Base-by-base conservation (phyloP, 2,888 invertebrate species). In the Nineta flava region DNA sequence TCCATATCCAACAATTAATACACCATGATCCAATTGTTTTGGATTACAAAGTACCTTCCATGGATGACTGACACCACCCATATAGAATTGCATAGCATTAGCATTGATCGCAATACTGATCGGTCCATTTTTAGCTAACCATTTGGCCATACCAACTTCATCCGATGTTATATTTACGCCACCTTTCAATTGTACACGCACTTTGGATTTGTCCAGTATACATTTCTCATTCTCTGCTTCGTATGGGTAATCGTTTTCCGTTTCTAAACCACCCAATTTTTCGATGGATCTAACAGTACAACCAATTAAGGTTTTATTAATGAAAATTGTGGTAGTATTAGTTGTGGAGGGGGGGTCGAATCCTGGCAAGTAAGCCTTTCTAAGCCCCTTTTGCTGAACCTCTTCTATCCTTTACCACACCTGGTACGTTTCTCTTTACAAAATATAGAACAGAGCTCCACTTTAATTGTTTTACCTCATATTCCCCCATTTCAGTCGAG, bases 31-130 rank as follows among this genome's bases (percentile, higher is more conserved):
- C 32, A 96, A 67, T 60, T 76, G 76, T 1, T 69, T 70, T 2
- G 84, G 83, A 58, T 72, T 77, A 66, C 92, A 93, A 12, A 95
- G 71, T 59, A 83, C 73, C 60, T 81, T 83, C 76, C 80, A 86
- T 0, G 95, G 95, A 70, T 96, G 94, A 0, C 94, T 92, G 12
- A 96, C 79, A 9, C 96, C 96, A 3, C 94, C 93, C 60, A 88
- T 75, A 65, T 96, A 96, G 66, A 95, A 94, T 74, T 94, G 83
- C 94, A 96, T 94, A 0, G 90, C 93, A 66, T 92, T 90, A 1
- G 95, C 95, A 65, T 96, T 96, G 58, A 96, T 86, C 60, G 87
- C 95, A 60, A 96, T 91, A 26, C 94, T 87, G 58, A 96, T 91
- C 1, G 96, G 96, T 47, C 95, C 96, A 65, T 94, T 86, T 54